Evolutionary conservation across 2,797 vertebrate genomes (phyloP), one percentile per base, ranked within the genome.

Genomic region (Lagocephalus sceleratus): DNA sequence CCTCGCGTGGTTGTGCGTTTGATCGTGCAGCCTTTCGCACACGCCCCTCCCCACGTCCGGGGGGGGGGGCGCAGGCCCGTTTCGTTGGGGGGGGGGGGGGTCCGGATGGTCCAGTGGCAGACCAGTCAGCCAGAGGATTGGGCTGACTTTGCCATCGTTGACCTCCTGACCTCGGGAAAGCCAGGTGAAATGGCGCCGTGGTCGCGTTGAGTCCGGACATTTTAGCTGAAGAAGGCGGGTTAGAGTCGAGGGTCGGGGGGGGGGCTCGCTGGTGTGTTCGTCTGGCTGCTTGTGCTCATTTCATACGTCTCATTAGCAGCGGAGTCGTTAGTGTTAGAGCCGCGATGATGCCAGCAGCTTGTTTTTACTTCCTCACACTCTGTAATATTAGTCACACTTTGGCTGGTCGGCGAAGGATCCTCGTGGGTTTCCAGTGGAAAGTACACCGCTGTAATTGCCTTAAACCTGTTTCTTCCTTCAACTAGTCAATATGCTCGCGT

Each of bases 401-500:
- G 55, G 43, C 41, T 23, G 57, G 50, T 56, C 60, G 53, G 67
- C 53, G 68, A 61, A 76, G 60, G 65, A 84, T 82, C 78, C 67
- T 57, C 25, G 76, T 51, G 63, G 66, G 72, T 78, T 78, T 84
- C 72, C 76, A 59, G 71, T 35, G 11, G 68, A 81, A 68, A 79
- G 73, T 73, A 78, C 80, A 82, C 73, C 43, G 15, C 80, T 83
- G 75, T 88, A 85, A 88, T 86, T 88, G 77, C 81, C 73, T 82
- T 83, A 79, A 85, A 85, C 75, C 75, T 59, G 69, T 77, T 83
- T 81, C 83, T 81, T 72, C 63, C 65, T 68, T 62, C 82, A 64
- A 73, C 71, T 65, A 78, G 77, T 88, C 84, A 47, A 86, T 88
- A 85, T 17, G 47, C 74, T 66, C 65, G 62, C 71, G n/a, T 61